These are phyloP conservation scores for Heptranchias perlo DNA, from an alignment of 2,113 vertebrate genomes.

Conservation along the genomic window DNA sequence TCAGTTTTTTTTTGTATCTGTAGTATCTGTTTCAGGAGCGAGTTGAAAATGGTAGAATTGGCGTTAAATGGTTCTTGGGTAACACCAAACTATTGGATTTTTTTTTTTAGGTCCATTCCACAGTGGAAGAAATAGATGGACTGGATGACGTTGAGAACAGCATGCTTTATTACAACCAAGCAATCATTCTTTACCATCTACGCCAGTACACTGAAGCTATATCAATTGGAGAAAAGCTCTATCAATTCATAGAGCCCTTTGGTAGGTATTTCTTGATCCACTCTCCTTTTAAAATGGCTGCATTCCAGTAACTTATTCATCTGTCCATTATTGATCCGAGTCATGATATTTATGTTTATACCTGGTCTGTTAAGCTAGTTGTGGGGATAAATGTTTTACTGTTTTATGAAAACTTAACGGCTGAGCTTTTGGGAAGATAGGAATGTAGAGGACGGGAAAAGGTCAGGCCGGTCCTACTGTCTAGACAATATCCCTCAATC, in stretches of 20 bases:
- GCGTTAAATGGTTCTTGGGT: neutral
- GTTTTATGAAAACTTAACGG: neutral
- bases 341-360: too few species aligned
- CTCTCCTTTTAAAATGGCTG: neutral
- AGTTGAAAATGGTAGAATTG: neutral
- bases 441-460: neutral
- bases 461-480: neutral
- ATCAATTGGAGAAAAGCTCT: constrained; percentile 86
- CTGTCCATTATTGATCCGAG: constrained; percentile 41
- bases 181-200: constrained; percentile 87
- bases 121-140: constrained; percentile 88
- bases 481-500: neutral
- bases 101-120: constrained; percentile 73
- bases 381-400: neutral
- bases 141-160: constrained; percentile 95
- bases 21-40: neutral
- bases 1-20: too few species aligned
- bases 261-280: constrained; percentile 67
- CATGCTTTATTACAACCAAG: constrained; percentile 92
- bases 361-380: neutral
- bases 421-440: neutral
- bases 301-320: constrained; percentile 41
- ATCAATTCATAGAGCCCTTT: constrained; percentile 96
- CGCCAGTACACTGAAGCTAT: constrained; percentile 90
- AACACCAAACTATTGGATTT: neutral